Evolutionary conservation across 2,797 vertebrate species (phyloP), one percentile per base, ranked within the genome.

Genomic region (Nothura maculosa): DNA sequence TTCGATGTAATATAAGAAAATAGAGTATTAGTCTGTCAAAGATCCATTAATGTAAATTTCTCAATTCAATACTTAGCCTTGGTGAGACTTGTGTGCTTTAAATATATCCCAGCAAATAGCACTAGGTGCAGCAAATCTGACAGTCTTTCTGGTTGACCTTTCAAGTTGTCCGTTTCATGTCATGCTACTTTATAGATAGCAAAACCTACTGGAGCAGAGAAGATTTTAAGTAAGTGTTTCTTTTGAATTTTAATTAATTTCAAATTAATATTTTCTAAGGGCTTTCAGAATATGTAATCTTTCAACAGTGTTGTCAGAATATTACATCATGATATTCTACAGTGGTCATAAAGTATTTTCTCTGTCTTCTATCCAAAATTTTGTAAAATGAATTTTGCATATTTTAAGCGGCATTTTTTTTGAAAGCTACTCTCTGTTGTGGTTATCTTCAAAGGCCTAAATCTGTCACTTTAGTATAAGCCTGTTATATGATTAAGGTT

Each of bases 21-120:
- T 3, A 9, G 47, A 73, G 58, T 73, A 57, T 85, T 81, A 85
- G 81, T 87, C 72, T 87, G 78, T 91, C 85, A 93, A 83, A 95
- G 22, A 20, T 74, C 66, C 63, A 45, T 91, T 95, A 87, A 78
- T 74, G 73, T 89, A 94, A 93, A 60, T 83, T 61, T 69, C 66
- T 85, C 79, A 63, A 90, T 89, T 85, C 92, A 92, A 7, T 84
- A 57, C n/a, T 50, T 85, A 63, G 73, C 57, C 55, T 54, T 47
- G 18, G 36, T 78, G 81, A 64, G 52, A 36, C 58, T 84, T 24
- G 0, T 38, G 50, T 61, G 27, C 69, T 89, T 89, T 68, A 86
- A 91, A 74, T 47, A 14, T 9, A 81, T 30, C 34, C 40, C 63
- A 85, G 76, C 13, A 91, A 91, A 89, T 48, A 0, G 1, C 72